Evolutionary conservation across 2,888 invertebrate genomes (phyloP).

Genomic region (Eupithecia abbreviata): DNA sequence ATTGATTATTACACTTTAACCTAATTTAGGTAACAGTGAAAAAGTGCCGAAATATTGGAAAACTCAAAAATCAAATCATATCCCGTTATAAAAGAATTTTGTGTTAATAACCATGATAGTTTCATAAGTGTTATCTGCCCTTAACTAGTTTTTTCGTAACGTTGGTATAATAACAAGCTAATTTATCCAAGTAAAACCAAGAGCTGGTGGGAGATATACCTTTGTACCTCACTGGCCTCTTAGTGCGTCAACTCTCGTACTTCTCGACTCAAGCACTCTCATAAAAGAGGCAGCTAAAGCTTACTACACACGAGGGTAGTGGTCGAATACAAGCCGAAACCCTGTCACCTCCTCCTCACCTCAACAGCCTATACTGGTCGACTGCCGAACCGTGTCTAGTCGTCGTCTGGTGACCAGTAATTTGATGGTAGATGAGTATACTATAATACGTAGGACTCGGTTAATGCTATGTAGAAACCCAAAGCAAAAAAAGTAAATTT

Average conservation of each 20-base stretch:
- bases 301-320: not conserved
- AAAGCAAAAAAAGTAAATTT: not conserved
- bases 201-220: not conserved
- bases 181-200: not conserved
- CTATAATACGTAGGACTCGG: not conserved
- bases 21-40: too few species aligned
- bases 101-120: too few species aligned
- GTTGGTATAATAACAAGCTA: not conserved
- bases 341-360: not conserved
- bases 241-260: constrained; percentile 4
- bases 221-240: not conserved
- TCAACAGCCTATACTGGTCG: too few species aligned
- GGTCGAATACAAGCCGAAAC: not conserved
- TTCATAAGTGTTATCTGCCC: too few species aligned
- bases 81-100: too few species aligned
- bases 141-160: not conserved
- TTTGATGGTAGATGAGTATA: too few species aligned
- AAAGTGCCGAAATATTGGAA: too few species aligned
- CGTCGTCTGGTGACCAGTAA: too few species aligned
- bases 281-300: not conserved
- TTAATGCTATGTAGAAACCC: not conserved
- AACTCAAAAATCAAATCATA: too few species aligned
- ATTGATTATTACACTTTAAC: too few species aligned
- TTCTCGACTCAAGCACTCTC: not conserved
- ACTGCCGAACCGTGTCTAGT: too few species aligned